Conservation (phyloP, 1,140 invertebrate genomes). For the Eciton burchellii region DNA sequence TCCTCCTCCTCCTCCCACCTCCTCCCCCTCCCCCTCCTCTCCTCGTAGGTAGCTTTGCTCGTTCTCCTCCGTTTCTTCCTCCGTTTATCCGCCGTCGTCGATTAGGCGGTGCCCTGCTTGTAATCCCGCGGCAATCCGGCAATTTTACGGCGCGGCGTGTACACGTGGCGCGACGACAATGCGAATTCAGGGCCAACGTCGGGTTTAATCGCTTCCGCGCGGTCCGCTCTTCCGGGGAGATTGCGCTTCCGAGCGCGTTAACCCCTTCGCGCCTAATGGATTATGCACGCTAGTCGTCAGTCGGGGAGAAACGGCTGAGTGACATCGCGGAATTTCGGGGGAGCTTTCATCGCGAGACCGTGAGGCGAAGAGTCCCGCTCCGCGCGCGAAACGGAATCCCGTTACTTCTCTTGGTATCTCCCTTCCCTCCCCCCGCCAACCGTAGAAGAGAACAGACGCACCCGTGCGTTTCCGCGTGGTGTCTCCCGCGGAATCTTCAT, state of each 20-base stretch:
- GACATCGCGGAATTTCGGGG: constrained; percentile 12
- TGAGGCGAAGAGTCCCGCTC: background rate
- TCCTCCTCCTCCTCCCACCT: background rate
- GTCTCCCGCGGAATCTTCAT: too few relatives aligned
- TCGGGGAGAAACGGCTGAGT: too few relatives aligned
- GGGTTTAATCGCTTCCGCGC: constrained; percentile 52
- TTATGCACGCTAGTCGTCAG: constrained; percentile 19
- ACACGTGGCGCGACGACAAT: constrained; percentile 36
- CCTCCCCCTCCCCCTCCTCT: background rate
- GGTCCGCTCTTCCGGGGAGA: constrained; percentile 53
- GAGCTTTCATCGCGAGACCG: background rate
- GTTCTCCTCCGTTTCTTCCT: constrained; percentile 37
- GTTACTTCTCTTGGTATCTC: too few relatives aligned
- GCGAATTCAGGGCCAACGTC: constrained; percentile 37
- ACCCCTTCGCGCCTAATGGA: constrained; percentile 46
- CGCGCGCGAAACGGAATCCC: background rate
- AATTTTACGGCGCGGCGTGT: constrained; percentile 51
- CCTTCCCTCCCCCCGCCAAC: too few relatives aligned
- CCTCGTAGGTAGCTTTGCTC: constrained; percentile 25
- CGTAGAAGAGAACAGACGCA: too few relatives aligned
- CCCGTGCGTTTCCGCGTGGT: background rate
- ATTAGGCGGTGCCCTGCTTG: constrained; percentile 9
- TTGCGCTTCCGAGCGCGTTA: constrained; percentile 37
- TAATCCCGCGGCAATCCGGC: constrained; percentile 40
- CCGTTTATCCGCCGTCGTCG: constrained; percentile 26